Conservation (phyloP, 37 sponge, comb jelly and placozoan genomes). For the Theonella swinhoei region DNA sequence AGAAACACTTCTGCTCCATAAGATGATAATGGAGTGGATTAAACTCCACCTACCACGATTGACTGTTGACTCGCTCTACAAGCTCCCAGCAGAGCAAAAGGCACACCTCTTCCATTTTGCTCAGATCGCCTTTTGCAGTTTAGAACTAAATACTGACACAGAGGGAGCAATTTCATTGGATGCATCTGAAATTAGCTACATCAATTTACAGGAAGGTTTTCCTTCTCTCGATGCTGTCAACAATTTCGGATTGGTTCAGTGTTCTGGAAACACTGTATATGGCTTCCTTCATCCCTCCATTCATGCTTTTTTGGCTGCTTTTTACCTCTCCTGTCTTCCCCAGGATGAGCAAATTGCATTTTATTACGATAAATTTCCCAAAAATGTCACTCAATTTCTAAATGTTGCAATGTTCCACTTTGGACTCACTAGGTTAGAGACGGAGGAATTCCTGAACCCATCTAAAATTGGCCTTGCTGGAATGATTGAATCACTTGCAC, state of each 20-base stretch:
- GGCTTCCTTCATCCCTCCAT: neutral
- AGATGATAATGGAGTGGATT: neutral
- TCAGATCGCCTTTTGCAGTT: neutral
- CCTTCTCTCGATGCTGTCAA: neutral
- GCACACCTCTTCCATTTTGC: neutral
- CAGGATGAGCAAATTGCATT: constrained; percentile 10
- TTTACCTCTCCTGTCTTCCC: neutral
- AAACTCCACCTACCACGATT: neutral
- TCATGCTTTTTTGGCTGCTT: constrained; percentile 9
- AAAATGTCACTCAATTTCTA: neutral
- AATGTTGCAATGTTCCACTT: neutral
- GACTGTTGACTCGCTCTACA: neutral
- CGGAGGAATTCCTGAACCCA: neutral
- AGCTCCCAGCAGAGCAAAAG: neutral
- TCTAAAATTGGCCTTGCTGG: neutral
- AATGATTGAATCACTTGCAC: neutral
- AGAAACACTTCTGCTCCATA: neutral
- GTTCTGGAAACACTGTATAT: neutral
- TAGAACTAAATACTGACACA: no score
- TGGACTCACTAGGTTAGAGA: neutral
- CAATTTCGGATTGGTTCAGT: neutral
- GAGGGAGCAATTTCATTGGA: neutral
- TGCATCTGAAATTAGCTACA: neutral
- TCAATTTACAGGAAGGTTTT: neutral
- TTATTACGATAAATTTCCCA: neutral